These are phyloP conservation scores for Sphaerophoria rueppellii DNA, from an alignment of 2,888 invertebrate species.

Conservation along the genomic window DNA sequence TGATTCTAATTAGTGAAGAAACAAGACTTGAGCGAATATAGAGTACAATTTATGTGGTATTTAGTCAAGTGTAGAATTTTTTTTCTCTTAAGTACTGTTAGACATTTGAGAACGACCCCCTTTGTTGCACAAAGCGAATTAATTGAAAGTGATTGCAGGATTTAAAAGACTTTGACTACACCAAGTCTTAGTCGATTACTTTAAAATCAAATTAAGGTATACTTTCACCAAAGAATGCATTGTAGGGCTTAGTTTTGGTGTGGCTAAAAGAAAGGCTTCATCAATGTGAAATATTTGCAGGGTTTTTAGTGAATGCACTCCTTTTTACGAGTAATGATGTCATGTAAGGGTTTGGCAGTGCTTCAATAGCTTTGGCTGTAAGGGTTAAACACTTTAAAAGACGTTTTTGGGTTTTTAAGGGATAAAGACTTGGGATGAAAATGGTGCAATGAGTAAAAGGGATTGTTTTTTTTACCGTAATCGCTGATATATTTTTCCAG, in stretches of 20 bases:
- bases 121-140: slow-evolving; percentile 26
- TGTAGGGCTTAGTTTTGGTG: background rate
- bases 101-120: background rate
- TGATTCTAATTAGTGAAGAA: slow-evolving; percentile 46
- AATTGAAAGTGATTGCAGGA: slow-evolving; percentile 20
- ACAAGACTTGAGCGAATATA: slow-evolving; percentile 8
- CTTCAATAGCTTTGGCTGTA: background rate
- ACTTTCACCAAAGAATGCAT: background rate
- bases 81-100: background rate
- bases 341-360: background rate
- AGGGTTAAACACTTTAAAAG: too few species aligned
- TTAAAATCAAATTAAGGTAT: slow-evolving; percentile 18
- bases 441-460: too few species aligned
- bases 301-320: background rate
- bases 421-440: too few species aligned
- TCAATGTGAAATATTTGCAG: background rate
- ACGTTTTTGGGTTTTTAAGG: too few species aligned
- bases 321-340: background rate
- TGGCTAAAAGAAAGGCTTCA: background rate
- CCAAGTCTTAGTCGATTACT: background rate
- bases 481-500: slow-evolving; percentile 95
- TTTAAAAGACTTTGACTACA: background rate
- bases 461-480: slow-evolving; percentile 86
- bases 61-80: slow-evolving; percentile 28
- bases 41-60: slow-evolving; percentile 15